These are phyloP conservation scores for Phasia obesa DNA, from an alignment of 2,888 invertebrate genomes.

Conservation along the genomic window DNA sequence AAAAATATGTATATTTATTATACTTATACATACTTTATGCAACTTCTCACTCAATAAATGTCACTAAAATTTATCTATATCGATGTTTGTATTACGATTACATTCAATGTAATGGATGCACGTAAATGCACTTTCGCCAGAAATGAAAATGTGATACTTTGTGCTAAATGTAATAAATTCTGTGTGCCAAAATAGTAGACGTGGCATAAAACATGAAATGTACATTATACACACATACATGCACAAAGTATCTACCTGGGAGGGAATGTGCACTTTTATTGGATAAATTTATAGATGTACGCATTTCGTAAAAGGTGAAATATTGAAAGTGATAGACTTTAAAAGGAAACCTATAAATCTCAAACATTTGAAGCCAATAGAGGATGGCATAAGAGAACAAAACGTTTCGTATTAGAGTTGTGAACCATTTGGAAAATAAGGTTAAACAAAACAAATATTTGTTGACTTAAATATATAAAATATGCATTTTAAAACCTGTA, in stretches of 20 bases:
- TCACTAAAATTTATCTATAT: slow-evolving; percentile 57
- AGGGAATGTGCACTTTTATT: slow-evolving; percentile 12
- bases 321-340: slow-evolving; percentile 41
- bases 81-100: slow-evolving; percentile 27
- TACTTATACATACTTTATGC: slow-evolving; percentile 34
- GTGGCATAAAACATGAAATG: slow-evolving; percentile 48
- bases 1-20: slow-evolving; percentile 2
- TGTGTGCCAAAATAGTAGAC: slow-evolving; percentile 44
- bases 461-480: neutral
- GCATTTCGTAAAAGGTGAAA: slow-evolving; percentile 2
- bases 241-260: neutral
- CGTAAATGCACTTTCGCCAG: slow-evolving; percentile 55
- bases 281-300: slow-evolving; percentile 25
- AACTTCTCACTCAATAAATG: slow-evolving; percentile 61
- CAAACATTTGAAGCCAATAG: neutral
- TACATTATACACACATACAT: neutral
- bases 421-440: neutral
- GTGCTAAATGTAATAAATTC: slow-evolving; percentile 59
- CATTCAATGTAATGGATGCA: slow-evolving; percentile 44
- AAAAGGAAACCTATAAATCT: slow-evolving; percentile 49
- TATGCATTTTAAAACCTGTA: too few species aligned
- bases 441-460: neutral
- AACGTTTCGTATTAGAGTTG: neutral
- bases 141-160: slow-evolving; percentile 55
- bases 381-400: neutral